Conservation (phyloP, 2,888 invertebrate genomes). For the Andrena minutula region DNA sequence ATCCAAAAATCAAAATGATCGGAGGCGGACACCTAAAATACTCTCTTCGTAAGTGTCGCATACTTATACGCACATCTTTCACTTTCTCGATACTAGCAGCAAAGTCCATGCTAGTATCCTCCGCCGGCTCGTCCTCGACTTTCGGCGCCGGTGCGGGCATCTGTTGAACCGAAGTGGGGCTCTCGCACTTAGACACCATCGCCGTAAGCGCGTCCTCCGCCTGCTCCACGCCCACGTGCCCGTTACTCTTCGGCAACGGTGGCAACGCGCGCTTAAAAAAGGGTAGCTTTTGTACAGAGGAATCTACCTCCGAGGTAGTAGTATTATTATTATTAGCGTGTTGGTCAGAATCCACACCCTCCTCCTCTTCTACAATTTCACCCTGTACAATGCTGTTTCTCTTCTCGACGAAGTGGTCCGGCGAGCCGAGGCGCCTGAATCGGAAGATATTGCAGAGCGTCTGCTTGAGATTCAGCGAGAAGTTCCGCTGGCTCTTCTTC, state of each 20-base stretch:
- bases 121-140: constrained; percentile 84
- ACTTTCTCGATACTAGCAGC: constrained; percentile 97
- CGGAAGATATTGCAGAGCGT: constrained; percentile 94
- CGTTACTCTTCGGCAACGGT: constrained; percentile 87
- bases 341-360: constrained; percentile 77
- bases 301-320: constrained; percentile 78
- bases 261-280: constrained; percentile 89
- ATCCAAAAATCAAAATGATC: too few species aligned
- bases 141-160: constrained; percentile 84
- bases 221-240: constrained; percentile 83
- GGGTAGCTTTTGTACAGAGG: constrained; percentile 85
- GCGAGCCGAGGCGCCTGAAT: constrained; percentile 87
- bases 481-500: constrained; percentile 89
- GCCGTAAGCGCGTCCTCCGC: constrained; percentile 82
- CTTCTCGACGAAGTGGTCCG: constrained; percentile 85
- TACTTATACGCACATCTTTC: constrained; percentile 91
- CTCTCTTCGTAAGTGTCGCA: too few species aligned
- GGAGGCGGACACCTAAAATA: too few species aligned
- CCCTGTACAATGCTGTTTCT: constrained; percentile 82
- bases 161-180: constrained; percentile 78
- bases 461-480: constrained; percentile 92
- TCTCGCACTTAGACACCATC: constrained; percentile 80
- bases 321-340: constrained; percentile 80
- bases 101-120: constrained; percentile 91
- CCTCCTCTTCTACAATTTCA: constrained; percentile 82